Percentiles rank a stretch among this genome's conserved stretches.
phyloP scores from a whole-genome alignment of 2,888 invertebrate species.

The Neria commutata region DNA sequence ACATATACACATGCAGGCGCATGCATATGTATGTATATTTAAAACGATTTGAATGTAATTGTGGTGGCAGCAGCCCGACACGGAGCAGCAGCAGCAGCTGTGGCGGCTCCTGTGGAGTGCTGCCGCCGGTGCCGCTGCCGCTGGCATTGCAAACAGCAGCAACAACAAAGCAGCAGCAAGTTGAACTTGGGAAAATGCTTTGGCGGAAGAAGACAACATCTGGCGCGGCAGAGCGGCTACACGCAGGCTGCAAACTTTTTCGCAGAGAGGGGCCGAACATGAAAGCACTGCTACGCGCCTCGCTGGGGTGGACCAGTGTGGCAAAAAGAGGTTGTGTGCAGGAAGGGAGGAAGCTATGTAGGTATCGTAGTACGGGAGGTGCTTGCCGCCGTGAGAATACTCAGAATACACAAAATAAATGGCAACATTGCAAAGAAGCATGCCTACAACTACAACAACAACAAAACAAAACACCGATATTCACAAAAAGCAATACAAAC shows the following conservation, averaged over 20 bases:
- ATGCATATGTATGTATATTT: neutral
- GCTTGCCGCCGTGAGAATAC: no score
- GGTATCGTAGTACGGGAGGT: no score
- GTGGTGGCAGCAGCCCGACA: neutral
- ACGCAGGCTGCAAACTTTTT: neutral
- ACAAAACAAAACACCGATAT: no score
- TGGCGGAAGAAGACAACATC: neutral
- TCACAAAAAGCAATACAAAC: no score
- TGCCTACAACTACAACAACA: no score
- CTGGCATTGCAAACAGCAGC: neutral
- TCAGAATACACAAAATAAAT: no score
- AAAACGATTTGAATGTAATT: neutral
- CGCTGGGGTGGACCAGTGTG: no score
- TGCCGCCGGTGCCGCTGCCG: neutral
- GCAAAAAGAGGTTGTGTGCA: no score
- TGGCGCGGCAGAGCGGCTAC: neutral
- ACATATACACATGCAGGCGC: neutral
- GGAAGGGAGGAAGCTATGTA: no score
- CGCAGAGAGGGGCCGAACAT: neutral
- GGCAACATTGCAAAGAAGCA: no score
- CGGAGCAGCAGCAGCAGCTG: slow-evolving; percentile 2
- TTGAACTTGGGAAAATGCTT: neutral
- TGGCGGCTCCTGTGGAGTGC: neutral
- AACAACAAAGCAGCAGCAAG: neutral
- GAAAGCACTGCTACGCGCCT: neutral